These are phyloP conservation scores for Gyrodactylus salaris DNA, from an alignment of 1,140 invertebrate genomes.

Conservation along the genomic window DNA sequence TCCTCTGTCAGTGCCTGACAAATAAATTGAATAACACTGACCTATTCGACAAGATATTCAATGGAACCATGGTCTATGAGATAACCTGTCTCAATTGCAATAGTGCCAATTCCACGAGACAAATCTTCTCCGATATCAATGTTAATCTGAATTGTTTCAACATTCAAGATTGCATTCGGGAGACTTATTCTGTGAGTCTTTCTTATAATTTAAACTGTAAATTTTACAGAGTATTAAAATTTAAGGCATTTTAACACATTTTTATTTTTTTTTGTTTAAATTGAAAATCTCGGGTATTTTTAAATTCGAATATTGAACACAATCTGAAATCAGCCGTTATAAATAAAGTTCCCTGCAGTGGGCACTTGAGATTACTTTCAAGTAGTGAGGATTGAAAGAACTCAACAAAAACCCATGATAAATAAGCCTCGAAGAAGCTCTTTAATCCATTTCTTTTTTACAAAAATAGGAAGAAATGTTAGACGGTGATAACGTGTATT, in stretches of 20 bases:
- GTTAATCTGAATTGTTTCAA: neutral
- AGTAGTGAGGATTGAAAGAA: too few species aligned
- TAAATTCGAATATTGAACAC: too few species aligned
- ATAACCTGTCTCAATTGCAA: neutral
- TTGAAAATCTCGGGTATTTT: too few species aligned
- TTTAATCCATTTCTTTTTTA: neutral
- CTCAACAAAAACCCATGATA: too few species aligned
- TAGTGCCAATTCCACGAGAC: neutral
- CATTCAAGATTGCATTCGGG: neutral
- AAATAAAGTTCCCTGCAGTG: too few species aligned
- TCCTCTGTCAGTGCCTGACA: neutral
- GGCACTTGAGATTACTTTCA: too few species aligned
- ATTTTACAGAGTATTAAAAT: too few species aligned
- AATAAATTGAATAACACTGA: neutral
- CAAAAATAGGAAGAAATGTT: neutral
- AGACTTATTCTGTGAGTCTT: neutral
- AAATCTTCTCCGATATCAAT: neutral
- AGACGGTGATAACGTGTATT: neutral
- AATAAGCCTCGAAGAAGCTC: too few species aligned
- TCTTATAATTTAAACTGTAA: too few species aligned
- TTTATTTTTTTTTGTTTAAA: too few species aligned
- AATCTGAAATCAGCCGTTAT: too few species aligned
- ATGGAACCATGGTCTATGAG: neutral
- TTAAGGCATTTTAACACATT: too few species aligned
- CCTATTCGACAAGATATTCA: neutral